Base-by-base conservation (phyloP, 2,888 invertebrate species). In the Leptopilina myrica region DNA sequence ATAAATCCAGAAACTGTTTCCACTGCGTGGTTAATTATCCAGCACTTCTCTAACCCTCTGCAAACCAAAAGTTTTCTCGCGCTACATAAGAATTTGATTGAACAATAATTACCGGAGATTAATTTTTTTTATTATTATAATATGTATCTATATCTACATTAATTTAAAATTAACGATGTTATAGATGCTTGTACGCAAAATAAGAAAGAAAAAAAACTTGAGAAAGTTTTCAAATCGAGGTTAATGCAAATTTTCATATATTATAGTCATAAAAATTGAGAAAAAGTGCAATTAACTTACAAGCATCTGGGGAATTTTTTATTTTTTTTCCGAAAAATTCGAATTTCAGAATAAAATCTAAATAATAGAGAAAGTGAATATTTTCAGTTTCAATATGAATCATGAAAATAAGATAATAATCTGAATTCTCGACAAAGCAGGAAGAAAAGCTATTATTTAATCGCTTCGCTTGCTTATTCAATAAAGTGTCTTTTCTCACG, bases 361-460 rank as follows among this genome's bases (percentile, higher is more conserved):
- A 33, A 56, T 33, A 73, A 14, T 56, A n/a, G 40, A 5, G 26
- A 73, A 73, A 73, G 73, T 56, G 40, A 33, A 73, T 56, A 40
- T 1, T 6, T 49, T 15, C 33, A 33, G 56, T 40, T 73, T 73
- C 40, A 26, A 73, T 40, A 56, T n/a, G 56, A 73, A 56, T 73
- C 56, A 73, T 73, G 56, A 73, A 73, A 73, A 73, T 33, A 73
- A 73, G 73, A 56, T 69, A 26, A 53, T 56, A 33, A 73, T 73
- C 33, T 56, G 6, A 73, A 53, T 56, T 73, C 56, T 56, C 56
- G 33, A 40, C 56, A 56, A 43, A 73, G 73, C 56, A 73, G 73
- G n/a, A 73, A 56, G 56, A 73, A 73, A 73, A 73, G 33, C 33
- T 73, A 73, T 73, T 73, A 56, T 73, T 73, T 73, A 73, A 73